A percentile compares a stretch with the other conserved stretches of the same genome.
phyloP scores from a whole-genome alignment of 2,797 vertebrate genomes.

The Notolabrus celidotus region DNA sequence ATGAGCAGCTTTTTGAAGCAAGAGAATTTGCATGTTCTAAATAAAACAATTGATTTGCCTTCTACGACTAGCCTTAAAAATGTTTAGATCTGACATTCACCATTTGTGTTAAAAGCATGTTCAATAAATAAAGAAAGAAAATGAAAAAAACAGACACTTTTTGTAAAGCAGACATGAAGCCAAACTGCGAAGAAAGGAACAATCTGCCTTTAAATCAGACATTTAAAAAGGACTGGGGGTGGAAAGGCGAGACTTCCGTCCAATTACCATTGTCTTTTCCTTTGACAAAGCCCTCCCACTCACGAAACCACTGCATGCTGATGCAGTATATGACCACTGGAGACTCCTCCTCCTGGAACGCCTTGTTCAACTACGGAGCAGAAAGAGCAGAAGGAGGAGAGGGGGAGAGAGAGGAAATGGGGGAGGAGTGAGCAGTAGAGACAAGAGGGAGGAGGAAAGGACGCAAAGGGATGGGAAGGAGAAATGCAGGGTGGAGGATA shows the following conservation, averaged over 20 bases:
- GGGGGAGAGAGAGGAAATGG: slow-evolving; percentile 41
- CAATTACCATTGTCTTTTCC: slow-evolving; percentile 92
- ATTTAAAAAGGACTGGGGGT: slow-evolving; percentile 48
- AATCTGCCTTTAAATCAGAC: slow-evolving; percentile 52
- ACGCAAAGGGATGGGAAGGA: slow-evolving; percentile 34
- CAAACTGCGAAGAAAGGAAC: slow-evolving; percentile 15
- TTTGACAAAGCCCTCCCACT: slow-evolving; percentile 99
- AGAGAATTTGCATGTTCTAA: slow-evolving; percentile 14
- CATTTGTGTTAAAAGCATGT: slow-evolving; percentile 8
- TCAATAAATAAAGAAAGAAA: neutral
- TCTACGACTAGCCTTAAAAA: neutral
- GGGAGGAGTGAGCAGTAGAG: slow-evolving; percentile 64
- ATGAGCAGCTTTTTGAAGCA: slow-evolving; percentile 37
- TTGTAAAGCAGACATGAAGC: neutral
- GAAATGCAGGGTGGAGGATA: slow-evolving; percentile 7
- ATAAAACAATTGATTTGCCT: slow-evolving; percentile 8
- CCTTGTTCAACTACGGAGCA: slow-evolving; percentile 93
- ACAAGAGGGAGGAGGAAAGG: slow-evolving; percentile 49
- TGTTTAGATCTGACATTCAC: neutral
- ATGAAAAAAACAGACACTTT: slow-evolving; percentile 8
- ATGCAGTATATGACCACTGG: slow-evolving; percentile 97
- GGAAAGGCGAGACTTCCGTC: slow-evolving; percentile 46
- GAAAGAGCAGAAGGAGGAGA: slow-evolving; percentile 27
- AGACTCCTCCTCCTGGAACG: slow-evolving; percentile 98
- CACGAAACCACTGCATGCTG: slow-evolving; percentile 99